Percentiles rank a stretch among this genome's conserved stretches.
Evolutionary conservation across 2,888 invertebrate genomes (phyloP).

Genomic region (Phalera bucephala): DNA sequence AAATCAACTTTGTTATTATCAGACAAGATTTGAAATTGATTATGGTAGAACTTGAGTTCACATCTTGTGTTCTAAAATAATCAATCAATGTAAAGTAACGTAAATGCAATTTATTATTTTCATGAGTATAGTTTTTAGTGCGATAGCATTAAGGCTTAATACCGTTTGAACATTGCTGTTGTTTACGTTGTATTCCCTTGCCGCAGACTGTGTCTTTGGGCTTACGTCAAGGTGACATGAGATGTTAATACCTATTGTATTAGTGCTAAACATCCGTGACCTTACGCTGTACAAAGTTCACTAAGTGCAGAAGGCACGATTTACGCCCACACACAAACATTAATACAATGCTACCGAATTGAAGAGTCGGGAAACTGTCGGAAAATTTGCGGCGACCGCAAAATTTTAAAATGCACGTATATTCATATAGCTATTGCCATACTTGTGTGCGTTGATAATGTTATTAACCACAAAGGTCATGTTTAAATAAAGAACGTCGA

Average conservation of each 20-base stretch:
- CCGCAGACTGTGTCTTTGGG: constrained; percentile 57
- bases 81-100: constrained; percentile 37
- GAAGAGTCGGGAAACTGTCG: constrained; percentile 40
- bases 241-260: constrained; percentile 77
- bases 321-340: constrained; percentile 35
- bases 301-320: constrained; percentile 64
- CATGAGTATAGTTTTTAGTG: constrained; percentile 42
- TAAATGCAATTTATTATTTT: constrained; percentile 28
- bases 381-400: constrained; percentile 32
- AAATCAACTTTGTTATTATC: constrained; percentile 19
- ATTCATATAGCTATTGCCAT: constrained; percentile 19
- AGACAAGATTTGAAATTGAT: constrained; percentile 10
- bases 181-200: constrained; percentile 34
- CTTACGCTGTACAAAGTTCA: constrained; percentile 79
- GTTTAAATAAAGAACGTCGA: constrained; percentile 31
- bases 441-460: constrained; percentile 14
- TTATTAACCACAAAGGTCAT: constrained; percentile 26
- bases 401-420: constrained; percentile 18
- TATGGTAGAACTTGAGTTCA: constrained; percentile 8
- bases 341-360: constrained; percentile 33
- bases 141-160: constrained; percentile 40
- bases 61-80: constrained; percentile 18
- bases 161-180: constrained; percentile 8
- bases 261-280: constrained; percentile 78
- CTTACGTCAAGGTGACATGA: constrained; percentile 79